A percentile compares a stretch with the other conserved stretches of the same genome.
These are phyloP conservation scores for Apeltes quadracus DNA, from an alignment of 2,113 vertebrate genomes.

Conservation along the genomic window DNA sequence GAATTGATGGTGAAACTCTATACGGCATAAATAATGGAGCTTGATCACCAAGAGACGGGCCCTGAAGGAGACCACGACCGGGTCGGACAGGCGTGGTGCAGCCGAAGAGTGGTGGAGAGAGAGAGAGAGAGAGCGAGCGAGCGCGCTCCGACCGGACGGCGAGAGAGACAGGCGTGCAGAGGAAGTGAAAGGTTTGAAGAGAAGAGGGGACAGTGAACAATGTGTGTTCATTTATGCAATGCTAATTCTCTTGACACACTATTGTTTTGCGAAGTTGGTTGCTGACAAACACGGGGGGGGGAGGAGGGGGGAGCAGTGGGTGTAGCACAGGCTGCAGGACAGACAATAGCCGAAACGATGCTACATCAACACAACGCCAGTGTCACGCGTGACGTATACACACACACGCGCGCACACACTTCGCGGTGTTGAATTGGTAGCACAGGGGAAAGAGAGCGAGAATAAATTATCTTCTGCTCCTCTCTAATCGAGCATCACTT, in stretches of 20 bases:
- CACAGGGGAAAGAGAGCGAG: constrained; percentile 48
- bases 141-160: constrained; percentile 22
- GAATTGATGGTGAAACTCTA: constrained; percentile 77
- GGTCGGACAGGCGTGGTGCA: constrained; percentile 67
- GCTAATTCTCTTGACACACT: constrained; percentile 68
- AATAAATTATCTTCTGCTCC: constrained; percentile 70
- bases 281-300: constrained; percentile 32
- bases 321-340: constrained; percentile 39
- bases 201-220: constrained; percentile 45
- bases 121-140: constrained; percentile 3
- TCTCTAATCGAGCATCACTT: constrained; percentile 60
- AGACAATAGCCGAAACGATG: constrained; percentile 54
- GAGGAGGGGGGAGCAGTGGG: constrained; percentile 23
- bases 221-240: constrained; percentile 49
- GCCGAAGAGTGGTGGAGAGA: constrained; percentile 45
- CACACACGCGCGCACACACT: constrained; percentile 20
- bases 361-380: constrained; percentile 8
- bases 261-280: constrained; percentile 45
- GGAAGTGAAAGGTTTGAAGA: constrained; percentile 14
- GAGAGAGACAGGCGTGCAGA: constrained; percentile 36
- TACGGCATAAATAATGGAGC: constrained; percentile 80
- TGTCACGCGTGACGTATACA: constrained; percentile 29
- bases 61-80: constrained; percentile 67
- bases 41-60: constrained; percentile 65
- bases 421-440: constrained; percentile 26